phyloP scores from a whole-genome alignment of 1,140 invertebrate species.

The Philotrypesis tridentata region DNA sequence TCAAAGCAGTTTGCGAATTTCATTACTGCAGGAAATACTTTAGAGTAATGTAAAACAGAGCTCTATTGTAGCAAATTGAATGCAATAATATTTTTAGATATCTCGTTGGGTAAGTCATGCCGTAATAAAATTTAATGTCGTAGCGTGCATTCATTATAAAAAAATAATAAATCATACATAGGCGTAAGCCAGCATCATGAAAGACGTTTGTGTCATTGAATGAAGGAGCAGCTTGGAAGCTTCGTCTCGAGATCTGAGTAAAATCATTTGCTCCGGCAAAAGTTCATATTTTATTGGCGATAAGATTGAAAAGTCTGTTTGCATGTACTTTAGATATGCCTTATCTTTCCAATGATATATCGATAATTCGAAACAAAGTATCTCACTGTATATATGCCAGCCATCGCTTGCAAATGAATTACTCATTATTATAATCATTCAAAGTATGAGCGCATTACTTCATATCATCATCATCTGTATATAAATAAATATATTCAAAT shows the following conservation, averaged over 20 bases:
- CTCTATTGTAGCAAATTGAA: neutral
- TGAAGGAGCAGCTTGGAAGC: constrained; percentile 12
- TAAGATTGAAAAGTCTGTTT: constrained; percentile 45
- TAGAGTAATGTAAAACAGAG: neutral
- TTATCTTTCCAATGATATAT: constrained; percentile 39
- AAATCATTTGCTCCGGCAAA: constrained; percentile 28
- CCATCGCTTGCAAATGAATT: constrained; percentile 1
- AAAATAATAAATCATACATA: too few species aligned
- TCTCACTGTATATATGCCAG: neutral
- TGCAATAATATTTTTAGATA: neutral
- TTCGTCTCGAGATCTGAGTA: neutral
- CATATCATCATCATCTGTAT: too few species aligned
- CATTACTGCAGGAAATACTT: neutral
- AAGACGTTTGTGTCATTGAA: neutral
- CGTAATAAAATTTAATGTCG: neutral
- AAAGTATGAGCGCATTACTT: neutral
- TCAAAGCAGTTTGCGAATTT: too few species aligned
- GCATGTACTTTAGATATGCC: constrained; percentile 40
- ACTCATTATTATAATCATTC: neutral
- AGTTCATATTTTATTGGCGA: constrained; percentile 41
- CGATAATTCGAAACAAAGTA: constrained; percentile 44
- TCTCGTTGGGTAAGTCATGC: neutral
- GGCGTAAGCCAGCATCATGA: neutral
- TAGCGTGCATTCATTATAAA: neutral
- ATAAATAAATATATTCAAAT: too few species aligned